Evolutionary conservation across 2,797 vertebrate species (phyloP), one percentile per base, ranked within the genome.

Genomic region (Sparus aurata): DNA sequence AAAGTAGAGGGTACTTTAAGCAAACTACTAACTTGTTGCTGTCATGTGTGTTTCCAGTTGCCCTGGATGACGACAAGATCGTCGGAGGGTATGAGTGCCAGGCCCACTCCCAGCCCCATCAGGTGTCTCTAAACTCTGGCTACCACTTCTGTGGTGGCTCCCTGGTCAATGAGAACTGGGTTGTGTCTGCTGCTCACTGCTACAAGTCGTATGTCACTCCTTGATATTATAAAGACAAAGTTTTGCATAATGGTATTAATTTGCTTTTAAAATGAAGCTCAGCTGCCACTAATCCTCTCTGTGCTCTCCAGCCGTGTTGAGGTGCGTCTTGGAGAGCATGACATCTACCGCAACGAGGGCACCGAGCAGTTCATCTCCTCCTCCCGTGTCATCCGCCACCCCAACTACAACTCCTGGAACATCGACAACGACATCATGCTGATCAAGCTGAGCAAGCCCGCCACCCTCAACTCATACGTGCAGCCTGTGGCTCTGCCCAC

Each of bases 351-450:
- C 27, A 80, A 3, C 0, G 96, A 97, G 45, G 80, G 90, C 46
- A 59, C 13, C 1, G 94, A 97, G 85, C 95, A 97, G 89, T 70
- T 69, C 2, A 95, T 97, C 70, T 47, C 0, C 7, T 66, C 71
- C 3, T 23, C 83, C 20, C 87, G 84, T 57, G 82, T 96, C 57
- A 91, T 96, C 83, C 94, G 82, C n/a, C 90, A 96, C 82, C 82
- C 94, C 45, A 70, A 68, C 23, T 95, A 80, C 72, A 50, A 0
- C 45, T 49, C 62, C 43, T 70, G 13, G 2, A 83, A 49, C 8
- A 88, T 96, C 12, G 0, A 97, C 93, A 96, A 95, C 23, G 96
- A 97, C 90, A 90, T 97, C 83, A 97, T 97, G 96, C 94, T 97
- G 87, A 95, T 97, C 89, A 96, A 94, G 86, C 87, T 97, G 79